These are phyloP conservation scores for Oscheius sp. DNA, from an alignment of 2,888 invertebrate species.

Conservation along the genomic window DNA sequence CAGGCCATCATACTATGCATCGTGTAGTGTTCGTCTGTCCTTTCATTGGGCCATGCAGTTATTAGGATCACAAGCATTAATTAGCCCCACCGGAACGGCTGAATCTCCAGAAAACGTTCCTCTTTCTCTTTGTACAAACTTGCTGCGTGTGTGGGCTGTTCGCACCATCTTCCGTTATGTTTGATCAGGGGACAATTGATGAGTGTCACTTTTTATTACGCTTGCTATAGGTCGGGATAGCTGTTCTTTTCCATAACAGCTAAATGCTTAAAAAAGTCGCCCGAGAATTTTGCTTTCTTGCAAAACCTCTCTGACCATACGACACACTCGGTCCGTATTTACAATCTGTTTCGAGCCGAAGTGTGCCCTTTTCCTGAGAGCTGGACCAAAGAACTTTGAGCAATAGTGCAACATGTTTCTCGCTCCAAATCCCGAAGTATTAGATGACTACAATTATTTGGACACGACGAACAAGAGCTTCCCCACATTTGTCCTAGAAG, in stretches of 20 bases:
- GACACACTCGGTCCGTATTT: too few species aligned
- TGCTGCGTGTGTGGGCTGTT: conserved; percentile 28
- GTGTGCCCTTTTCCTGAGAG: background rate
- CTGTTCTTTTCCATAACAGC: too few species aligned
- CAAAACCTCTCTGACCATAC: too few species aligned
- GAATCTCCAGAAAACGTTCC: background rate
- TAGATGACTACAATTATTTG: background rate
- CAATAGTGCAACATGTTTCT: background rate
- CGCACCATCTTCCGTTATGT: conserved; percentile 29
- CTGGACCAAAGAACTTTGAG: background rate
- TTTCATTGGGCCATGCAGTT: background rate
- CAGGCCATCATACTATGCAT: background rate
- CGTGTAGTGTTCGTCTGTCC: background rate
- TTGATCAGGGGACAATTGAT: conserved; percentile 31
- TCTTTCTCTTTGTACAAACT: conserved; percentile 21
- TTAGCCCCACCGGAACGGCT: background rate
- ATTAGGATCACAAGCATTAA: background rate
- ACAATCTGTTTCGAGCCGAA: background rate
- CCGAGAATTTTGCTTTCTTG: too few species aligned
- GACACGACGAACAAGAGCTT: background rate
- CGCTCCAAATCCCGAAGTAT: background rate
- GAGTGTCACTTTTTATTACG: conserved; percentile 30
- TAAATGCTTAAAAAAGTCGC: too few species aligned
- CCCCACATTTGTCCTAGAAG: background rate
- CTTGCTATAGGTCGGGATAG: conserved; percentile 21